A percentile compares a stretch with the other conserved stretches of the same genome.
Conservation (phyloP, 2,888 invertebrate species). For the Theretra japonica region DNA sequence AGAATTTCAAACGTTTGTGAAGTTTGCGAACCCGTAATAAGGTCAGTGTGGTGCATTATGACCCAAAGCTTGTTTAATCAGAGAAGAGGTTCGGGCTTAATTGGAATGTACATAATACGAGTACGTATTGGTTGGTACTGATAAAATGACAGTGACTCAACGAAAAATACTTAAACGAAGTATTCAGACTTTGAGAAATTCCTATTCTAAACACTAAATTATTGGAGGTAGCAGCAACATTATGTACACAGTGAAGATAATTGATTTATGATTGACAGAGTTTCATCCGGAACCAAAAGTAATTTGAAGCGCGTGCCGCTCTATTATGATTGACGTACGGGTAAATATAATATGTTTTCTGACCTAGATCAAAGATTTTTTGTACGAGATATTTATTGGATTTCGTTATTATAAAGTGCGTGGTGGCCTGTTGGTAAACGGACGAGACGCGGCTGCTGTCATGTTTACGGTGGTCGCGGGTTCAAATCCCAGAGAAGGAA, state of each 20-base stretch:
- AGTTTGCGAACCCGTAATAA: no score
- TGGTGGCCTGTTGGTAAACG: no score
- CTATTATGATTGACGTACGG: constrained; percentile 6
- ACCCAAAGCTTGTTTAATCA: no score
- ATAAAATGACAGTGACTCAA: not conserved
- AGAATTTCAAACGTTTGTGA: no score
- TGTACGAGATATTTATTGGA: not conserved
- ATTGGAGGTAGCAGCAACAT: not conserved
- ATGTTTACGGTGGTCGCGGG: no score
- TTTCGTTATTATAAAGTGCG: no score
- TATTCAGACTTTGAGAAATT: not conserved
- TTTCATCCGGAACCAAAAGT: not conserved
- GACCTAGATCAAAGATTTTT: not conserved
- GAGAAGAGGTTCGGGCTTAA: no score
- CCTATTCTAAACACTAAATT: constrained; percentile 1
- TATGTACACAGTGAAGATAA: not conserved
- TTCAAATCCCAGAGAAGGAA: no score
- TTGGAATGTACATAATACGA: no score
- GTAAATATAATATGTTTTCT: not conserved
- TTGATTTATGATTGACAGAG: not conserved
- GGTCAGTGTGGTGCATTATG: no score
- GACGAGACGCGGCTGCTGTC: no score
- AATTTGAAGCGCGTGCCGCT: not conserved
- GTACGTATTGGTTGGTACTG: no score
- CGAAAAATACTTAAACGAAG: not conserved